Base-by-base conservation (phyloP, 1,140 invertebrate genomes). In the Pomacea maculata region DNA sequence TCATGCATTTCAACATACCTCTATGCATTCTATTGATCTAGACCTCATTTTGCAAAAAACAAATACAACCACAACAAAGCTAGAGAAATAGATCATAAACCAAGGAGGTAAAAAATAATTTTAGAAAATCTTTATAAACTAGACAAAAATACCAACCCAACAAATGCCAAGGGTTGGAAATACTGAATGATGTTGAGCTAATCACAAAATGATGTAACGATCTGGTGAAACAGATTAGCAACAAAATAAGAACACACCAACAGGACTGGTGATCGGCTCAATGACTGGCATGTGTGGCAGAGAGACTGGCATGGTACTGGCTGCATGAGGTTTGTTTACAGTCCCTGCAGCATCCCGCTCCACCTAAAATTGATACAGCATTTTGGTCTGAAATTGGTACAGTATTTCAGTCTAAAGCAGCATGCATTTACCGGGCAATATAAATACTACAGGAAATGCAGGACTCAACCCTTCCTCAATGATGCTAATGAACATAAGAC, bases 181-280 rank as follows among this genome's bases (percentile, higher is more conserved):
- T 14, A 29, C 21, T 65, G 57, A 3, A 21, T 65, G 19, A 78
- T 55, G 64, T 45, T 45, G 34, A 45, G 34, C 6, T 45, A 45
- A 6, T 45, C 34, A 45, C 34, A 45, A 45, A 45, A 64, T 14
- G 61, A 21, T 65, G 25, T 14, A 12, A 63, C 21, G 8, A 14
- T 25, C 25, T 25, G 25, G 25, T 25, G 25, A 25, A 25, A 25
- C 25, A 25, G 25, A 25, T 25, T 25, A 25, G 25, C 25, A n/a
- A 34, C 21, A 17, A 52, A 17, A 55, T 17, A n/a, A 12, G 12
- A 15, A 81, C 80, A 71, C n/a, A 77, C 80, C 80, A 45, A 65
- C 79, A 68, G 82, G 79, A 78, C 82, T 83, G 1, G 76, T 21
- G n/a, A 83, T 83, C 21, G 72, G 75, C 68, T 83, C 82, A 6